Base-by-base conservation (phyloP, 2,888 invertebrate species). In the Folsomia candida region DNA sequence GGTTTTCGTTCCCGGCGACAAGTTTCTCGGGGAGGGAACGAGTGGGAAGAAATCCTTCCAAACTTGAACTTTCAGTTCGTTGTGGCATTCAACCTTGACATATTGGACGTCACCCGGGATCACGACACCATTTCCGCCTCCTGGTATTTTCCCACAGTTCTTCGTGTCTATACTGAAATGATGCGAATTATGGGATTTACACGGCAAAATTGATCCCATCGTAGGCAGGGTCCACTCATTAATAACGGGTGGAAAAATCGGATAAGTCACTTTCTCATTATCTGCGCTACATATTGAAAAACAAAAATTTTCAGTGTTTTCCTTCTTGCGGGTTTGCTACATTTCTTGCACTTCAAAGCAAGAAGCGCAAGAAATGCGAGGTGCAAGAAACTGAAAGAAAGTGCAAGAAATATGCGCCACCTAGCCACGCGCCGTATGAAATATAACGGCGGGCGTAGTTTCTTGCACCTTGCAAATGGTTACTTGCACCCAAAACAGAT, bases 51-150 rank as follows among this genome's bases (percentile, higher is more conserved):
- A 78, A 26, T 77, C 74, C 2, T 66, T 67, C 6, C 18, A 64
- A 0, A 67, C 69, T 29, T 73, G 71, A 29, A 69, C 22, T 20
- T 75, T 72, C n/a, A 70, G 61, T n/a, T 58, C 61, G 18, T 73
- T 72, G 64, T 70, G 59, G 28, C 78, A 78, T 60, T 76, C 75
- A 29, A 77, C 51, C 57, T 74, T 75, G 14, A 76, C 58, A 54
- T 69, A 78, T 11, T 77, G 69, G 26, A 58, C 64, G 24, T 73
- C 68, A 2, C 75, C 64, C 2, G 37, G 37, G 37, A 14, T 4
- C 14, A 14, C 4, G 37, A 14, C 14, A 9, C 51, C 18, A 9
- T 14, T 27, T 11, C 74, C 71, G 57, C 69, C 54, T 3, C 18
- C n/a, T 51, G 74, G 70, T 59, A 76, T 73, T 26, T 61, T 62